Conservation (phyloP, 1,140 invertebrate species). For the Drepana arcuata region DNA sequence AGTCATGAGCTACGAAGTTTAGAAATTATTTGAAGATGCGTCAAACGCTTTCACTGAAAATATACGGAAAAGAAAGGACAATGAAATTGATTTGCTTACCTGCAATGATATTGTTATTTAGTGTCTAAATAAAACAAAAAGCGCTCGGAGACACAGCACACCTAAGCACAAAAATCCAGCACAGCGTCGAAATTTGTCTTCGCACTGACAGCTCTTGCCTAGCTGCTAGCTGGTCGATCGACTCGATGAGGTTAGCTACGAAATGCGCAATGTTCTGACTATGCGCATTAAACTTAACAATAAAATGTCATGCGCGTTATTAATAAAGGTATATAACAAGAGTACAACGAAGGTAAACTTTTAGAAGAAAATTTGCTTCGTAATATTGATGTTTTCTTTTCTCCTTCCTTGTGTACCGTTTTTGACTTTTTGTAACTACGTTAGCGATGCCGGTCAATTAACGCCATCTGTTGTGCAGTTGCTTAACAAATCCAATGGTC, state of each 20-base stretch:
- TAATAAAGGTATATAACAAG: conserved; percentile 1
- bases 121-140: conserved; percentile 36
- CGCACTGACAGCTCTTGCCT: conserved; percentile 37
- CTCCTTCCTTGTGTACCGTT: too few species aligned
- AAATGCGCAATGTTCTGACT: conserved; percentile 70
- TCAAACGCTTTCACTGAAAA: background rate
- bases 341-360: too few species aligned
- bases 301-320: conserved; percentile 53
- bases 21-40: background rate
- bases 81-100: too few species aligned
- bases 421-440: too few species aligned
- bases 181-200: conserved; percentile 47
- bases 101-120: conserved; percentile 34
- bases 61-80: background rate
- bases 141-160: conserved; percentile 43
- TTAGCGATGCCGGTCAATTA: too few species aligned
- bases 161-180: conserved; percentile 60
- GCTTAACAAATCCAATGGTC: too few species aligned
- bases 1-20: background rate
- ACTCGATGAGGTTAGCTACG: conserved; percentile 57
- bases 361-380: too few species aligned
- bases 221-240: conserved; percentile 42
- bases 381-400: too few species aligned
- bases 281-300: conserved; percentile 58
- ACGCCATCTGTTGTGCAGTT: conserved; percentile 1